Base-by-base conservation (phyloP, 1,140 invertebrate genomes). In the Habropoda laboriosa region DNA sequence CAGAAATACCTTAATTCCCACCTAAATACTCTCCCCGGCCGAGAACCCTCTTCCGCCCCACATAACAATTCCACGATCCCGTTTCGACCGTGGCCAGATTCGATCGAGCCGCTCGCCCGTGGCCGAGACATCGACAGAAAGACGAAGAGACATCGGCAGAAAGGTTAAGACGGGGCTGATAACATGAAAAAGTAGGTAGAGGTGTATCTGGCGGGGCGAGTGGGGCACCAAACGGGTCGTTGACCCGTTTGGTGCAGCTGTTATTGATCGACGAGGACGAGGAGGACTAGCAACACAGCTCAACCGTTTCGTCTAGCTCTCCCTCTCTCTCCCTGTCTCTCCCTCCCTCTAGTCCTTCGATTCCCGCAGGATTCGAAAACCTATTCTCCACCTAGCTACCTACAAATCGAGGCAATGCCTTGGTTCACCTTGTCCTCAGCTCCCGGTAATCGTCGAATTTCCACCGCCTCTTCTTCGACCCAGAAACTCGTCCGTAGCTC, bases 161-260 rank as follows among this genome's bases (percentile, higher is more conserved):
- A 64, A 80, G 77, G 70, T 82, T 79, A 84, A 84, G 75, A 74
- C 38, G 40, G 16, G 16, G 21, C 38, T 42, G 63, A 76, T 67
- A 75, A 58, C n/a, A 18, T 16, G 53, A 63, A 81, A 60, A 79
- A 79, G 12, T 71, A 78, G 64, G 78, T 68, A 72, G 64, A 79
- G 64, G 45, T 68, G 42, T 77, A 79, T 79, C 74, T 57, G 38
- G 21, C 18, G 47, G 21, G 40, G 49, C 61, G 82, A 71, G 76
- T 68, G 78, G 55, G 79, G 60, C 45, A 82, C 63, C 66, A 77
- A 87, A 84, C 77, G 42, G 88, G 88, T 92, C 91, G 78, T 88
- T 85, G 91, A 92, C 90, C 90, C 79, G 79, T 78, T 71, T 85
- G 88, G 85, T 88, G 90, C 91, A 93, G 92, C 91, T 93, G 91